Base-by-base conservation (phyloP, 2,888 invertebrate genomes). In the Bruchidius siliquastri region DNA sequence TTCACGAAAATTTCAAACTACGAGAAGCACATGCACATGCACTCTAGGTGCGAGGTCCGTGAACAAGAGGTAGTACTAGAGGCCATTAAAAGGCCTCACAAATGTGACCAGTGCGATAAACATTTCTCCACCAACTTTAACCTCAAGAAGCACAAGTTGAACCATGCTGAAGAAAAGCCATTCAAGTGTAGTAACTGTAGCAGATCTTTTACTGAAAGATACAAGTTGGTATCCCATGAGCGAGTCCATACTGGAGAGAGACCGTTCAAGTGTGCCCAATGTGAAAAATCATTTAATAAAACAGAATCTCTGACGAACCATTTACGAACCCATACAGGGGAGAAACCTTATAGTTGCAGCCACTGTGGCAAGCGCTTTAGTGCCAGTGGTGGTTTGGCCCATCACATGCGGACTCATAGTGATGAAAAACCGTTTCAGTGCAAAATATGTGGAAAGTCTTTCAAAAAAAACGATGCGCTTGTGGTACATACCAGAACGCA, bases 281-380 rank as follows among this genome's bases (percentile, higher is more conserved):
- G 71, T 49, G 71, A 32, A 13, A 71, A 71, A 30, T 20, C 20
- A 18, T 71, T 71, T 20, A 32, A 22, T 2, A 22, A 71, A 49
- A 32, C 22, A 13, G 30, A 21, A 18, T 13, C 0, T 18, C 26
- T 22, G 0, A 71, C 21, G 0, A n/a, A 10, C 0, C 71, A 71
- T 13, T 3, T 30, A 10, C 20, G 71, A 30, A 82, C 82, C 10
- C 86, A 86, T 74, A 84, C 82, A 0, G 84, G 83, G 0, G 84
- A 85, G 72, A 83, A 82, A 72, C 83, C 84, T 2, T 84, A 83
- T 72, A 75, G 81, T 32, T 86, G 86, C 73, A 88, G 88, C 32
- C 82, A 87, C 0, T 90, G 90, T 73, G 88, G 89, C 0, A 90
- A 89, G 76, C 86, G 87, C 0, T 83, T 90, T n/a, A 83, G 86